Base-by-base conservation (phyloP, 2,797 vertebrate species). In the Setipinna tenuifilis region DNA sequence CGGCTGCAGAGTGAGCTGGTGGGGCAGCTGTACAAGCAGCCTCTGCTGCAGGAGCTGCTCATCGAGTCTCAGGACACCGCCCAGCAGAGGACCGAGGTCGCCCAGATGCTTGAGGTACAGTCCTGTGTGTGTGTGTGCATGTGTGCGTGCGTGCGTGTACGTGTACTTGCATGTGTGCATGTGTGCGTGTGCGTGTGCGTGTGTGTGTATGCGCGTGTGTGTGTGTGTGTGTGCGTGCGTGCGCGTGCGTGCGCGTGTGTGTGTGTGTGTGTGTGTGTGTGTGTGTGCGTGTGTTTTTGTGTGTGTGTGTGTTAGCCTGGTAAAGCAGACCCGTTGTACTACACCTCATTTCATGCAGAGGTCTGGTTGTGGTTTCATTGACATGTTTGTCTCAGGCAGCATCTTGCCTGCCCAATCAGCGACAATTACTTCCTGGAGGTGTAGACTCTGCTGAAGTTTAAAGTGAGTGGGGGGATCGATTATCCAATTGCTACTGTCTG, bases 1-100 rank as follows among this genome's bases (percentile, higher is more conserved):
- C 95, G 95, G 85, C 92, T 97, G 90, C 96, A 97, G 94, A 97
- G 96, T n/a, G 96, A 97, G 92, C 92, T 97, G 84, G 96, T 97
- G 87, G 95, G 96, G 58, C 95, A 96, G 93, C 93, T 97, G 17
- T 97, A 97, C 90, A 96, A 95, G 87, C 94, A 95, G 88, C 87
- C 88, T 4, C 93, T 96, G 86, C 93, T 97, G 83, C 93, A 94
- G 88, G 94, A 93, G 78, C 93, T 97, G 88, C 96, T 97, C 75
- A 95, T 95, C 14, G 96, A 97, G 93, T 97, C 96, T 0, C 93
- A 96, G 92, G 96, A 97, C 92, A 97, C 94, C 12, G 96, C 96
- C 4, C 96, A 96, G 92, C 96, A 96, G 90, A 92, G 96, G 65
- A 95, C 91, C 0, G 96, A 97, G 90, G 96, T 95, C 7, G 94